Conservation (phyloP, 2,888 invertebrate genomes). For the Pyrrhopygopsis socrates region DNA sequence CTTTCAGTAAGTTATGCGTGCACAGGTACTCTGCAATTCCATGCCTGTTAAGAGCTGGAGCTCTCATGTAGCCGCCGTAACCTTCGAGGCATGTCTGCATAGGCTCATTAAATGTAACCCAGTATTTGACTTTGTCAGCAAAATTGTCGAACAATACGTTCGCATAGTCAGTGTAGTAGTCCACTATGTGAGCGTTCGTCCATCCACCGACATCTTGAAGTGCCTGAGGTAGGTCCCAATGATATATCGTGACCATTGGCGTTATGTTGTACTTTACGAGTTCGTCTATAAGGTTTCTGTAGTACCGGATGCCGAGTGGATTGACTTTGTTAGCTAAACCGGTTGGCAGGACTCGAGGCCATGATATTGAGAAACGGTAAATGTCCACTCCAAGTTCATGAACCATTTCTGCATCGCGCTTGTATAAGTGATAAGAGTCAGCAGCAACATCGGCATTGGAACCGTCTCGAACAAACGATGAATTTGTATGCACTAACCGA, state of each 20-base stretch:
- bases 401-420: constrained; percentile 96
- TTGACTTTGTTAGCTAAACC: constrained; percentile 97
- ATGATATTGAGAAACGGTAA: constrained; percentile 97
- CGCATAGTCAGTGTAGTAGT: constrained; percentile 96
- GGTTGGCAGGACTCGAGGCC: constrained; percentile 97
- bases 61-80: constrained; percentile 95
- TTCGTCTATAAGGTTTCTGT: constrained; percentile 97
- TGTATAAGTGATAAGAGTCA: constrained; percentile 97
- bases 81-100: constrained; percentile 94
- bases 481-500: constrained; percentile 93
- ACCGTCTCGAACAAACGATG: constrained; percentile 94
- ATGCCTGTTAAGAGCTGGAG: constrained; percentile 95
- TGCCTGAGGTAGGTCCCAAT: constrained; percentile 97
- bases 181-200: constrained; percentile 96
- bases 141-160: constrained; percentile 95
- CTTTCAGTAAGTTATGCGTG: constrained; percentile 97
- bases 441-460: constrained; percentile 97
- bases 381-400: constrained; percentile 96
- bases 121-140: constrained; percentile 96
- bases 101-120: constrained; percentile 98
- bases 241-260: constrained; percentile 97
- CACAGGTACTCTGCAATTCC: constrained; percentile 97
- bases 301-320: constrained; percentile 97
- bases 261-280: constrained; percentile 96
- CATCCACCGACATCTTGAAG: constrained; percentile 97